Conservation (phyloP, 1,140 invertebrate species). For the Bombyx mandarina region DNA sequence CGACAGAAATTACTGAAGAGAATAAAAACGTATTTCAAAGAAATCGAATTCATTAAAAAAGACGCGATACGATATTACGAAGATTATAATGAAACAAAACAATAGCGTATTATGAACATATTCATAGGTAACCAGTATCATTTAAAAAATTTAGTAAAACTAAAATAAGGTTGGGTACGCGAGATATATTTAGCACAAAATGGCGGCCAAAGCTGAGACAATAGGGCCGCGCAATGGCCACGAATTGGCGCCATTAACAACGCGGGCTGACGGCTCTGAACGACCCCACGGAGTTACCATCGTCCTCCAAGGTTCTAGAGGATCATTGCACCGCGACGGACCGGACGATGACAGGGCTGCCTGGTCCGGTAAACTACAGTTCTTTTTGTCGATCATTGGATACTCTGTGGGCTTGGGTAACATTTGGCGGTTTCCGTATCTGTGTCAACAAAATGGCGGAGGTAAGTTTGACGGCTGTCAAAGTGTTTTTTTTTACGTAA, state of each 20-base stretch:
- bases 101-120: conserved; percentile 60
- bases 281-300: conserved; percentile 77
- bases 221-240: conserved; percentile 77
- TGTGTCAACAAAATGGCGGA: conserved; percentile 95
- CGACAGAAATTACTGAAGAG: conserved; percentile 53
- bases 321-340: conserved; percentile 54
- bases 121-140: conserved; percentile 61
- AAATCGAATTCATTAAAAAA: conserved; percentile 61
- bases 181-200: conserved; percentile 14
- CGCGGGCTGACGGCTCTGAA: conserved; percentile 72
- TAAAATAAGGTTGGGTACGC: conserved; percentile 36
- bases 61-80: conserved; percentile 65
- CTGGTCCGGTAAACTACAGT: conserved; percentile 90
- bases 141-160: conserved; percentile 62
- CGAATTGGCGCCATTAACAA: conserved; percentile 83
- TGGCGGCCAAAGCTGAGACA: conserved; percentile 67
- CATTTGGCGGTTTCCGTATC: conserved; percentile 96
- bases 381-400: conserved; percentile 91
- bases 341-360: conserved; percentile 77
- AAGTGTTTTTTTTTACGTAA: not conserved
- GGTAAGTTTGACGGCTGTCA: conserved; percentile 74
- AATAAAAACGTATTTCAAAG: conserved; percentile 57
- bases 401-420: conserved; percentile 93
- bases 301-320: conserved; percentile 70
- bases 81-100: conserved; percentile 53